Base-by-base conservation (phyloP, 2,888 invertebrate genomes). In the Aplocera efformata region DNA sequence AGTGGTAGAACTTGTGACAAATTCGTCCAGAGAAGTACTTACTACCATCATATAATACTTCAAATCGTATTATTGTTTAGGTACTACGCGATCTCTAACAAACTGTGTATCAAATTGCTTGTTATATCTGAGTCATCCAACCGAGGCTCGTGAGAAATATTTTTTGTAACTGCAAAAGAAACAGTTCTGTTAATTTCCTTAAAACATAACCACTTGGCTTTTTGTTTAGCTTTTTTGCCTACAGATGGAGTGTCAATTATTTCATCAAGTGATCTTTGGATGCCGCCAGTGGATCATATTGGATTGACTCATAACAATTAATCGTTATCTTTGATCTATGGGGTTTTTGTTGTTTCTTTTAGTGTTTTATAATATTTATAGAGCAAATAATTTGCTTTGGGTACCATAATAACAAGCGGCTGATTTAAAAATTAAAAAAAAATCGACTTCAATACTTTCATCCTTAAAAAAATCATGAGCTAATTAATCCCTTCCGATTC, bases 191-290 rank as follows among this genome's bases (percentile, higher is more conserved):
- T n/a, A 22, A 6, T 7, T n/a, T 22, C n/a, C 44, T 64, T 61
- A 58, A 62, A 56, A 59, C 56, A 56, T 52, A 57, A 55, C 64
- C 60, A 54, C 51, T 56, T 38, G 31, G 29, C 56, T 70, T 77
- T 76, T 76, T 75, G 66, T 66, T 61, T 48, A 55, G 41, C 57
- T 69, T 66, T 74, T 69, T 62, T 42, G 50, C 42, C 33, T 45
- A 50, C 58, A 52, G 56, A 50, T 63, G 56, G 66, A 77, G 78
- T 72, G 76, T 83, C 81, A 81, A 85, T 83, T 85, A 82, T 79
- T 73, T 77, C 74, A 78, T 82, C 76, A 79, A 42, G 25, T 52
- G 56, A 50, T 50, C 37, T 50, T 56, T 56, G 30, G 40, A 38
- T 41, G 49, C 45, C 41, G 46, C 42, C 23, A 27, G 23, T 53